These are phyloP conservation scores for Gadus macrocephalus DNA, from an alignment of 2,113 vertebrate species.

Conservation along the genomic window DNA sequence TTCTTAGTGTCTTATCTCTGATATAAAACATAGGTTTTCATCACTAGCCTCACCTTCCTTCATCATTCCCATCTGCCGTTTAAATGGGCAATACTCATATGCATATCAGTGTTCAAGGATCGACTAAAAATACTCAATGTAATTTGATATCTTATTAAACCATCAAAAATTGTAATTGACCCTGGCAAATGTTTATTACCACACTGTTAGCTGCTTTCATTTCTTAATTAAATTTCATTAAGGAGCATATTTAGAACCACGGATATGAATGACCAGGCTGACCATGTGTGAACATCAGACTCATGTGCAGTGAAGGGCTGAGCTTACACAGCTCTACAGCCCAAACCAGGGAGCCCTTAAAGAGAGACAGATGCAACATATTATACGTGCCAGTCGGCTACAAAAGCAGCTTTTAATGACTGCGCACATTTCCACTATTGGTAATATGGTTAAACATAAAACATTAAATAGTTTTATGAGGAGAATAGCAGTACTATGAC, in stretches of 20 bases:
- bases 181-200: slow-evolving; percentile 29
- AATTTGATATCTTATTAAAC: slow-evolving; percentile 24
- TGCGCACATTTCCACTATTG: no score
- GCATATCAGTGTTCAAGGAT: neutral
- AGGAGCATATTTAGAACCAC: neutral
- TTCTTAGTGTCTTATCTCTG: neutral
- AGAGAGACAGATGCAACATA: no score
- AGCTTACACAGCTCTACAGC: no score
- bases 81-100: neutral
- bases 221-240: slow-evolving; percentile 55
- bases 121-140: slow-evolving; percentile 15
- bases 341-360: no score
- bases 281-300: no score
- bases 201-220: slow-evolving; percentile 36
- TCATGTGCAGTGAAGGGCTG: no score
- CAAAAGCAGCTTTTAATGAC: no score
- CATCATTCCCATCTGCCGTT: neutral
- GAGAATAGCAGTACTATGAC: no score
- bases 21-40: neutral
- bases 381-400: no score
- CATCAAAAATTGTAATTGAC: slow-evolving; percentile 19
- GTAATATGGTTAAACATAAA: no score
- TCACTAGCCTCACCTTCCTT: neutral
- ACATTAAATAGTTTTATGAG: no score
- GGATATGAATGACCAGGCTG: no score